Base-by-base conservation (phyloP, 2,888 invertebrate species). In the Parthenolecanium corni region DNA sequence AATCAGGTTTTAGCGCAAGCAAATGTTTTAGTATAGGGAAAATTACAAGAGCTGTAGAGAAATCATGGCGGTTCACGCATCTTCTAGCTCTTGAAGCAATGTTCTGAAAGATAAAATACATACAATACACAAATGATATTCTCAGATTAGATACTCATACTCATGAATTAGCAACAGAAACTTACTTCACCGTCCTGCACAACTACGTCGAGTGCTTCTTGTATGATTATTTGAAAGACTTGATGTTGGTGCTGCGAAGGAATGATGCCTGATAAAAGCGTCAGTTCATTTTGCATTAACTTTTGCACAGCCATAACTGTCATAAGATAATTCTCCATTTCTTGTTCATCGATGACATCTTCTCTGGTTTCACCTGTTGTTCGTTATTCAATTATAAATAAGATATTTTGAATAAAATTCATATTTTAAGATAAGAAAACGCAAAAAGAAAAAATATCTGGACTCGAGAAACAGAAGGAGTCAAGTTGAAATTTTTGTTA, bases 271-370 rank as follows among this genome's bases (percentile, higher is more conserved):
- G 84, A 81, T 79, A 94, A 85, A 36, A 88, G 74, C 53, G 84
- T 79, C 67, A 88, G 83, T 74, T 96, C 95, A 73, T 86, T 85
- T 69, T 92, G 86, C 79, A 94, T 88, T 18, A 95, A 76, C 64
- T 88, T 83, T 66, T 88, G 85, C 65, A 93, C 76, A 1, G 87
- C 89, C 36, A 89, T 84, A 3, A 93, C 83, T 70, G 89, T 80
- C 47, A 88, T 81, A 65, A 93, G 75, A 74, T 89, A 90, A 71
- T 86, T 84, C 70, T 89, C 87, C 77, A 88, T 82, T 74, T 90
- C 90, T 70, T 86, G 82, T 71, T 89, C 89, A 62, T 83, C 84
- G 67, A 83, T 77, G 6, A 76, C 71, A 67, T 82, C 82, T 69
- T 82, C 83, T 54, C 78, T 77, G 23, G 71, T 69, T 64, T 74